phyloP scores from a whole-genome alignment of 2,888 invertebrate species.

The Crematogaster levior region DNA sequence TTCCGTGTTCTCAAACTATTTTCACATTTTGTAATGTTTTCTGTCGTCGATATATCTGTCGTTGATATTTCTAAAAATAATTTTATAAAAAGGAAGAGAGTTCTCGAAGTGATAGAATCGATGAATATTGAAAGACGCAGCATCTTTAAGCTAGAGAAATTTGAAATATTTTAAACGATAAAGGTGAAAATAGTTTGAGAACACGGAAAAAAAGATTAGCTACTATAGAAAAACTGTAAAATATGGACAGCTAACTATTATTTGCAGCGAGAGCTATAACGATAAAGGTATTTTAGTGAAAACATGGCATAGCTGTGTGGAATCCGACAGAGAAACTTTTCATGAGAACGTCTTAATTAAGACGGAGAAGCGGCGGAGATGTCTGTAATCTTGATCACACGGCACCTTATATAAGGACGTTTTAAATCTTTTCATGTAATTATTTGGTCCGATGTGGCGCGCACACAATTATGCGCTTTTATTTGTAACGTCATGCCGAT shows the following conservation, averaged over 20 bases:
- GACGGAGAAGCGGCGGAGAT: conserved; percentile 49
- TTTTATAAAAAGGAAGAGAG: not conserved
- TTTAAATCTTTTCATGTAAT: conserved; percentile 35
- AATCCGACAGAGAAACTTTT: conserved; percentile 34
- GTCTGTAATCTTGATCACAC: conserved; percentile 24
- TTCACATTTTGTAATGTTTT: not conserved
- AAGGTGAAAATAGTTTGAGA: too few species aligned
- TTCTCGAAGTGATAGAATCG: not conserved
- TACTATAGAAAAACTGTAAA: too few species aligned
- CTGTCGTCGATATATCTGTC: not conserved
- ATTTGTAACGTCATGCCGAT: conserved; percentile 23
- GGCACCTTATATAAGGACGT: conserved; percentile 18
- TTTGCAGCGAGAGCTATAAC: too few species aligned
- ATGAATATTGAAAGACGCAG: not conserved
- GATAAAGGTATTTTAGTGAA: not conserved
- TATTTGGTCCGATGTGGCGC: conserved; percentile 8
- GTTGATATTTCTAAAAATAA: not conserved
- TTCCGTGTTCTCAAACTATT: not conserved
- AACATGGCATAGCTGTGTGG: not conserved
- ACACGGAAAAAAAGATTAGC: too few species aligned
- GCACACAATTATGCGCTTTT: not conserved
- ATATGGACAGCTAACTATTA: too few species aligned
- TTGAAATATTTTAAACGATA: conserved; percentile 24
- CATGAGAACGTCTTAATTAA: conserved; percentile 58
- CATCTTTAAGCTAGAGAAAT: not conserved